phyloP scores from a whole-genome alignment of 1,140 invertebrate genomes.

The Protaetia brevitarsis region DNA sequence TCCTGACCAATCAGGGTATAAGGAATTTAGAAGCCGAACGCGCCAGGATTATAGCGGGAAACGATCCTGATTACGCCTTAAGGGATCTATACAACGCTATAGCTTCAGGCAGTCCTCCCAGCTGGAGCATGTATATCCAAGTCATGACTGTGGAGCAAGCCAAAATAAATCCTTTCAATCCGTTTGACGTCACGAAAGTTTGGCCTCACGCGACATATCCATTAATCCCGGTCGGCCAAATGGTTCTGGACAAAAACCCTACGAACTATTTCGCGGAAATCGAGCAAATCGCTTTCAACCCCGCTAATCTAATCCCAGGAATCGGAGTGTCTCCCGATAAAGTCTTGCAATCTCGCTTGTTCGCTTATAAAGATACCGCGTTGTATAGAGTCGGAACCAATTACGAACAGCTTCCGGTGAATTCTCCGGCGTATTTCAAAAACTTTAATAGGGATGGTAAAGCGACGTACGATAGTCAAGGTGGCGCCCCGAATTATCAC shows the following conservation, averaged over 20 bases:
- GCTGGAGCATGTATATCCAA: slow-evolving; percentile 64
- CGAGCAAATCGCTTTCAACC: slow-evolving; percentile 93
- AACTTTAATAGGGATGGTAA: slow-evolving; percentile 90
- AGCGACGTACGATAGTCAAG: slow-evolving; percentile 63
- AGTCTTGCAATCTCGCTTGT: slow-evolving; percentile 92
- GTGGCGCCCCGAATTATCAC: slow-evolving; percentile 88
- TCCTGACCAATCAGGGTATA: slow-evolving; percentile 68
- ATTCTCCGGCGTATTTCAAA: slow-evolving; percentile 75
- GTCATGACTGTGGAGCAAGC: slow-evolving; percentile 54
- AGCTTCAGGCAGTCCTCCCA: slow-evolving; percentile 64
- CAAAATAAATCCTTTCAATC: slow-evolving; percentile 56
- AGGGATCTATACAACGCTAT: slow-evolving; percentile 76
- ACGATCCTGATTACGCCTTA: slow-evolving; percentile 72
- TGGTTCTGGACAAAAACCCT: slow-evolving; percentile 87
- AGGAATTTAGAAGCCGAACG: slow-evolving; percentile 58
- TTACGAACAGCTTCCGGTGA: slow-evolving; percentile 91
- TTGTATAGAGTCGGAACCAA: slow-evolving; percentile 85
- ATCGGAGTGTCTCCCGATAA: slow-evolving; percentile 92
- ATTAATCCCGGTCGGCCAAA: slow-evolving; percentile 86
- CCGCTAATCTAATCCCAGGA: slow-evolving; percentile 86
- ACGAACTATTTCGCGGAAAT: slow-evolving; percentile 93
- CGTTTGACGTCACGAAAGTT: slow-evolving; percentile 70
- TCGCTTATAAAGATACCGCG: slow-evolving; percentile 93
- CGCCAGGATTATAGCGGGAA: slow-evolving; percentile 59
- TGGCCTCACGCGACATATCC: slow-evolving; percentile 88